Evolutionary conservation across 2,113 vertebrate species (phyloP).

Genomic region (Indicator indicator): DNA sequence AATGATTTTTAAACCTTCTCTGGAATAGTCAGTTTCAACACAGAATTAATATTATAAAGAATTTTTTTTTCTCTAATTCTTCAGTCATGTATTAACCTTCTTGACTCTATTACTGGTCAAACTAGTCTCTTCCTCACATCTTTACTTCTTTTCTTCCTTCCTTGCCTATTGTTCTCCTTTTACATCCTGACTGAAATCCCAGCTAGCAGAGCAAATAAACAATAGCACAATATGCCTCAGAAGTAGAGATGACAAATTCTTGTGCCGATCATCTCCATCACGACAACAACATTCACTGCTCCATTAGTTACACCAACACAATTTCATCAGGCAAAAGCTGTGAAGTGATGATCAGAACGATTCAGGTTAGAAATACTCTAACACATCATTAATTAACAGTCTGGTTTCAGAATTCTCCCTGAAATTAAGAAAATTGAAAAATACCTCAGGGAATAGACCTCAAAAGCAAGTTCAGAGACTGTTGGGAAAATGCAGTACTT

Average conservation of each 20-base stretch:
- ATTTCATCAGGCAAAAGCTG: neutral
- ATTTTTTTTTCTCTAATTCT: neutral
- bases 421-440: neutral
- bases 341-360: neutral
- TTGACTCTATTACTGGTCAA: neutral
- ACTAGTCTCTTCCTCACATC: neutral
- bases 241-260: slow-evolving; percentile 15
- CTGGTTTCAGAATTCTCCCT: neutral
- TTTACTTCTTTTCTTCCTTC: neutral
- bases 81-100: neutral
- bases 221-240: neutral
- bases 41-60: neutral
- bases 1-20: neutral
- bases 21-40: neutral
- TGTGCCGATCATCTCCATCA: neutral
- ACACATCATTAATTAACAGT: neutral
- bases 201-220: neutral
- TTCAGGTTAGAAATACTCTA: neutral
- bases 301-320: slow-evolving; percentile 2
- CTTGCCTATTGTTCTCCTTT: neutral
- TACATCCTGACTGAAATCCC: neutral
- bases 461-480: neutral
- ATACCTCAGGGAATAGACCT: neutral
- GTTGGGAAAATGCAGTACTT: neutral
- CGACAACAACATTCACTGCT: slow-evolving; percentile 20